Conservation (phyloP, 2,797 vertebrate species). For the Garrulus glandarius region DNA sequence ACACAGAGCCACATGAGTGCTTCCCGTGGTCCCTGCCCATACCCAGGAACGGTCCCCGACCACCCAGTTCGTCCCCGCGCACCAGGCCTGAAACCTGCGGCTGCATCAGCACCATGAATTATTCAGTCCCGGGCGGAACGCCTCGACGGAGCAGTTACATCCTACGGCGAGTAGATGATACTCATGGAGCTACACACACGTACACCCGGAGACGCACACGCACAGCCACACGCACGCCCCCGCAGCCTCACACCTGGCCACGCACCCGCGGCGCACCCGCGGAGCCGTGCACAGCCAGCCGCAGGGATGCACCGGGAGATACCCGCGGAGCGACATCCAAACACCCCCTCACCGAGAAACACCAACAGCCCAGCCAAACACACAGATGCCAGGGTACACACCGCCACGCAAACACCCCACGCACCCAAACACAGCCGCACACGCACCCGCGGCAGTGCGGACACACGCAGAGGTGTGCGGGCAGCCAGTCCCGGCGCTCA, state of each 20-base stretch:
- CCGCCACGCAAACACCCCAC: neutral
- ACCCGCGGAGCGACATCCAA: slow-evolving; percentile 21
- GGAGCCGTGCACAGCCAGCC: neutral
- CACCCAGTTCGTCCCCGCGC: accelerated
- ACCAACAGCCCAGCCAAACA: slow-evolving; percentile 12
- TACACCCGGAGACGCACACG: neutral
- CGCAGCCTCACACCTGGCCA: neutral
- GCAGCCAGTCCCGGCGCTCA: neutral
- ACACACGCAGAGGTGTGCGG: neutral
- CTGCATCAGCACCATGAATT: slow-evolving; percentile 60
- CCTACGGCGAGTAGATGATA: neutral
- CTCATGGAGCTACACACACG: neutral
- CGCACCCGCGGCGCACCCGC: neutral
- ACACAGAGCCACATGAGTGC: accelerated
- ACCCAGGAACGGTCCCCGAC: neutral
- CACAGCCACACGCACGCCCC: neutral
- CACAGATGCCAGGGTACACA: slow-evolving; percentile 42
- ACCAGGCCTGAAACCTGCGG: slow-evolving; percentile 43
- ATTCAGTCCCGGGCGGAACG: slow-evolving; percentile 33
- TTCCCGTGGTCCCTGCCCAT: accelerated
- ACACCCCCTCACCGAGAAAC: slow-evolving; percentile 46
- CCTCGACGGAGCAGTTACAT: neutral
- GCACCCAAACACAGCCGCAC: slow-evolving; percentile 55
- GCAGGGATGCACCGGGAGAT: neutral
- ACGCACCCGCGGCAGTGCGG: neutral